phyloP scores from a whole-genome alignment of 2,888 invertebrate genomes.

The Nephrotoma guestfalica region DNA sequence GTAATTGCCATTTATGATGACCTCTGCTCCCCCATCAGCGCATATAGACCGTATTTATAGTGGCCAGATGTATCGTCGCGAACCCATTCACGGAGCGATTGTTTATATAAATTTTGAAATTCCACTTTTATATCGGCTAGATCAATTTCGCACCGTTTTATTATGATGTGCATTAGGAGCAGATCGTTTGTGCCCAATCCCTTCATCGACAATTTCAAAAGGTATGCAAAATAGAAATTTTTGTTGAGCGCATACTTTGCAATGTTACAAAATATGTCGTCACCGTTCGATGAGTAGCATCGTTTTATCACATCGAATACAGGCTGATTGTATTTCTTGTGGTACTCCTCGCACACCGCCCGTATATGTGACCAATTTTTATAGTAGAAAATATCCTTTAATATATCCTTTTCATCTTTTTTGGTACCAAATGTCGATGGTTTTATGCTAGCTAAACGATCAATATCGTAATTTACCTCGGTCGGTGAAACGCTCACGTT shows the following conservation, averaged over 20 bases:
- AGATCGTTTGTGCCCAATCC: background rate
- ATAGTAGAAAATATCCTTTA: constrained; percentile 1
- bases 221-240: background rate
- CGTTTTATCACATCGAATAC: background rate
- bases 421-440: background rate
- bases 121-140: background rate
- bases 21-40: background rate
- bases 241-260: background rate
- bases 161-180: background rate
- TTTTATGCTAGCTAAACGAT: background rate
- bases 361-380: background rate
- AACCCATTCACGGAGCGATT: background rate
- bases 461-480: background rate
- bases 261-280: background rate
- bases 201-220: background rate
- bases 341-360: background rate
- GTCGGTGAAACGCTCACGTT: background rate
- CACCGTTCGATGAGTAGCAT: background rate
- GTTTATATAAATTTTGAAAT: background rate
- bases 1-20: background rate
- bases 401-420: background rate
- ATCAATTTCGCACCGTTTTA: background rate
- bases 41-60: background rate
- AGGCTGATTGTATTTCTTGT: background rate
- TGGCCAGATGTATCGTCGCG: background rate